Evolutionary conservation across 2,888 invertebrate species (phyloP).

Genomic region (Steromphala cineraria): DNA sequence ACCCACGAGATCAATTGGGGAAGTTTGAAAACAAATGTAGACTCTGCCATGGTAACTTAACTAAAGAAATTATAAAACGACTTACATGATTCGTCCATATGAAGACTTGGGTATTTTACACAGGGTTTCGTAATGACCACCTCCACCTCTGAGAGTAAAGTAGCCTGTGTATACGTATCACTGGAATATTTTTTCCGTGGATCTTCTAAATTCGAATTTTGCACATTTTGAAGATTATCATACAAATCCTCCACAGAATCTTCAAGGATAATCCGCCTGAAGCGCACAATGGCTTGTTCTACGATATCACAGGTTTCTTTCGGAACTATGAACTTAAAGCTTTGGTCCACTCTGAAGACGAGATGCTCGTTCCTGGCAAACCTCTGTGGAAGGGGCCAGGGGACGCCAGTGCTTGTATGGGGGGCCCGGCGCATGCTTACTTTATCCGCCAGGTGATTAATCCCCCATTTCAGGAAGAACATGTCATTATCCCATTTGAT

Average conservation of each 20-base stretch:
- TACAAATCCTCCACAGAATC: slow-evolving; percentile 42
- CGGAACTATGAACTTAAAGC: slow-evolving; percentile 36
- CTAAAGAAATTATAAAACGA: too few species aligned
- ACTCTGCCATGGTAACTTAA: too few species aligned
- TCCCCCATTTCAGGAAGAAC: not conserved
- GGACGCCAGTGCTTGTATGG: slow-evolving; percentile 76
- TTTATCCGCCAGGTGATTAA: not conserved
- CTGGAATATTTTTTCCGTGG: slow-evolving; percentile 6
- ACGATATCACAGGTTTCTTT: slow-evolving; percentile 79
- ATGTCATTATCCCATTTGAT: not conserved
- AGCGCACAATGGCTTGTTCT: slow-evolving; percentile 78
- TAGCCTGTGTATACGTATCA: slow-evolving; percentile 12
- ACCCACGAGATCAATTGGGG: too few species aligned
- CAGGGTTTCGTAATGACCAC: slow-evolving; percentile 30
- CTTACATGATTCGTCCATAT: slow-evolving; percentile 59
- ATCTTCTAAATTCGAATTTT: not conserved
- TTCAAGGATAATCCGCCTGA: slow-evolving; percentile 76
- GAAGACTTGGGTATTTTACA: slow-evolving; percentile 39
- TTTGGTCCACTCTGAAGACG: slow-evolving; percentile 18
- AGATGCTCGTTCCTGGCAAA: slow-evolving; percentile 55
- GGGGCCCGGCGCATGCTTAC: slow-evolving; percentile 30
- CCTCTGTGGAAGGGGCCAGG: slow-evolving; percentile 82
- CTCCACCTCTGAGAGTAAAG: slow-evolving; percentile 7
- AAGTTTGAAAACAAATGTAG: too few species aligned
- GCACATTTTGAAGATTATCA: slow-evolving; percentile 36